Percentiles rank a stretch among this genome's conserved stretches.
phyloP scores from a whole-genome alignment of 37 sponge, comb jelly and placozoan genomes.

The Tethya wilhelma region DNA sequence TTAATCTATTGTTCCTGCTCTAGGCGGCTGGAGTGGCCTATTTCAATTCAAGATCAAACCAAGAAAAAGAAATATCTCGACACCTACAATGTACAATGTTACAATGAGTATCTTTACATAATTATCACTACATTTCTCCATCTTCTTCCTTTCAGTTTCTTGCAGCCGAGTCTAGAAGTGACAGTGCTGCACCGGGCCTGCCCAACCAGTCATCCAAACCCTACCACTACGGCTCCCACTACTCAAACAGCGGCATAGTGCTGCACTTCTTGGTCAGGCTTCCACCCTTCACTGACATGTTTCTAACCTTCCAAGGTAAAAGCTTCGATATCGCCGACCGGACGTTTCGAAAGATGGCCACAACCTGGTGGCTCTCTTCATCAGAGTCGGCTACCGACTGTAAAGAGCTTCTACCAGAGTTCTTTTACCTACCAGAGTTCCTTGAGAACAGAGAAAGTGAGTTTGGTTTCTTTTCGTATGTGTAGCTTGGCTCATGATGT shows the following conservation, averaged over 20 bases:
- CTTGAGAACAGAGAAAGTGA: constrained; percentile 84
- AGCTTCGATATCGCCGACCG: constrained; percentile 97
- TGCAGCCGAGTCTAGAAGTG: constrained; percentile 32
- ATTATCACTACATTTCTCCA: background rate
- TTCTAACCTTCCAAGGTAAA: constrained; percentile 94
- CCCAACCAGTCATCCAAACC: constrained; percentile 65
- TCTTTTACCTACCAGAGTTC: constrained; percentile 97
- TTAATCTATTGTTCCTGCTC: background rate
- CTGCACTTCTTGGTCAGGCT: constrained; percentile 97
- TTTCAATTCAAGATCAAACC: constrained; percentile 83
- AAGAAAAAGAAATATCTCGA: constrained; percentile 71
- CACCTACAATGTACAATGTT: constrained; percentile 77
- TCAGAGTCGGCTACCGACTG: constrained; percentile 93
- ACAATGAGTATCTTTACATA: background rate
- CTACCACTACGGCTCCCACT: constrained; percentile 99
- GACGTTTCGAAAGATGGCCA: constrained; percentile 89
- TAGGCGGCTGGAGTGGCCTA: constrained; percentile 74
- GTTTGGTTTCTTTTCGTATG: background rate
- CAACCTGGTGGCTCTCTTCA: constrained; percentile 93
- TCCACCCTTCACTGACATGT: constrained; percentile 95
- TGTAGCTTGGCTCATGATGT: background rate
- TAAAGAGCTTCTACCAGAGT: constrained; percentile 98
- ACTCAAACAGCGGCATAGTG: constrained; percentile 96
- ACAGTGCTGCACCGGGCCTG: constrained; percentile 37
- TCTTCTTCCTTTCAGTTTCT: constrained; percentile 38